Evolutionary conservation across 2,888 invertebrate species (phyloP).

Genomic region (Lasioglossum leucozonium): DNA sequence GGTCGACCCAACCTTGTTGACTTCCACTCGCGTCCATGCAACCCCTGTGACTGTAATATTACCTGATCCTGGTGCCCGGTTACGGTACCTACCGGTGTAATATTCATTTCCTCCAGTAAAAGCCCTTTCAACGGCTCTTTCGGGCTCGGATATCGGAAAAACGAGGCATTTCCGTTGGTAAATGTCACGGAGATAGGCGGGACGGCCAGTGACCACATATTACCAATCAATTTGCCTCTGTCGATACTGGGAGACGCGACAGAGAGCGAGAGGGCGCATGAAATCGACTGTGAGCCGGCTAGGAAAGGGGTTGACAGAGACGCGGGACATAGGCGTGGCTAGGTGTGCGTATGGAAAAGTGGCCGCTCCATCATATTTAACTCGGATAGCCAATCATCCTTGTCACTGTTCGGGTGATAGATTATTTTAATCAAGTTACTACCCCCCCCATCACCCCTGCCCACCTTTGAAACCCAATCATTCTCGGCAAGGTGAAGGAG

Average conservation of each 20-base stretch:
- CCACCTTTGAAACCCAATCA: conserved; percentile 67
- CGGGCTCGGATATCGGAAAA: conserved; percentile 71
- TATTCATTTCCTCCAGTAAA: conserved; percentile 73
- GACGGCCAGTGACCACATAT: conserved; percentile 72
- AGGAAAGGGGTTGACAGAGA: conserved; percentile 29
- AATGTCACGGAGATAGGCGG: conserved; percentile 71
- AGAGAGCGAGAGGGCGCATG: conserved; percentile 16
- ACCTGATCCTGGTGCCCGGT: conserved; percentile 52
- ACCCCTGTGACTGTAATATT: conserved; percentile 53
- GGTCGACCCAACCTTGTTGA: conserved; percentile 26
- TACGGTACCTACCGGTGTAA: conserved; percentile 66
- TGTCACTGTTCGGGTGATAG: conserved; percentile 76
- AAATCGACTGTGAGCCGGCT: conserved; percentile 26
- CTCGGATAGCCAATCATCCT: conserved; percentile 76
- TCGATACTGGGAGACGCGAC: conserved; percentile 67
- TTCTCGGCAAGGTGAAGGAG: conserved; percentile 34
- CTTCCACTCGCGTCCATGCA: conserved; percentile 15
- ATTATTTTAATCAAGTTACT: conserved; percentile 80
- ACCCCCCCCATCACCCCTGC: conserved; percentile 20
- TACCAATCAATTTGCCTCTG: conserved; percentile 76
- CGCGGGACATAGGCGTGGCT: conserved; percentile 17
- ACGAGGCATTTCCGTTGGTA: conserved; percentile 74
- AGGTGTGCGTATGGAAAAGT: conserved; percentile 56
- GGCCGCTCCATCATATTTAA: conserved; percentile 78
- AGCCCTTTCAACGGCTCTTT: conserved; percentile 72